Evolutionary conservation across 2,888 invertebrate genomes (phyloP), one percentile per base, ranked within the genome.

Genomic region (Epistrophe eligans): DNA sequence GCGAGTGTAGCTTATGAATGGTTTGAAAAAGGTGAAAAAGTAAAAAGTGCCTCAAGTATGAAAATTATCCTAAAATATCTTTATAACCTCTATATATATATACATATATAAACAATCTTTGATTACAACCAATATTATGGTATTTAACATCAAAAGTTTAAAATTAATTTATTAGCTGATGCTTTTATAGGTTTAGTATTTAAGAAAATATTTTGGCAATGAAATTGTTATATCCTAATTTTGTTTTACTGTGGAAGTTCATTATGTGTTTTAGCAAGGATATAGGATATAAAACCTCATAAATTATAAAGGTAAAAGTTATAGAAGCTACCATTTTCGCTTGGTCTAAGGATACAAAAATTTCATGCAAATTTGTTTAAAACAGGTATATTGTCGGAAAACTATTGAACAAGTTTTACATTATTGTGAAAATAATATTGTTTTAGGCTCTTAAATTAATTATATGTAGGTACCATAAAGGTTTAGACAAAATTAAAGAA

Each of bases 51-150:
- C 58, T 58, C 7, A 58, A 19, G 58, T 38, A 35, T 35, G 10
- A 58, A 58, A 58, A 58, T 58, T 58, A 58, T 58, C 58, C 58
- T 17, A 38, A 38, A 58, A 58, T 58, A 58, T 35, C 58, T 35
- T n/a, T 38, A 38, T 7, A 19, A 58, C 35, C 35, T 58, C 8
- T 15, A 28, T 15, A 15, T 7, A 15, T 57, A n/a, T n/a, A n/a
- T n/a, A n/a, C n/a, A n/a, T n/a, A n/a, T 24, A 24, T 3, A 1
- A 24, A 24, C 24, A 24, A 58, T 58, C 35, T 58, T 58, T 7
- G 58, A 32, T 17, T 15, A 52, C n/a, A 32, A 55, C n/a, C 15
- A 55, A 55, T 55, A 32, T 55, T 8, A 55, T 55, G 15, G 9
- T 32, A 58, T 8, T 1, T 6, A 35, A 35, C 35, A 35, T 35